Evolutionary conservation across 2,888 invertebrate genomes (phyloP).

Genomic region (Patella caerulea): DNA sequence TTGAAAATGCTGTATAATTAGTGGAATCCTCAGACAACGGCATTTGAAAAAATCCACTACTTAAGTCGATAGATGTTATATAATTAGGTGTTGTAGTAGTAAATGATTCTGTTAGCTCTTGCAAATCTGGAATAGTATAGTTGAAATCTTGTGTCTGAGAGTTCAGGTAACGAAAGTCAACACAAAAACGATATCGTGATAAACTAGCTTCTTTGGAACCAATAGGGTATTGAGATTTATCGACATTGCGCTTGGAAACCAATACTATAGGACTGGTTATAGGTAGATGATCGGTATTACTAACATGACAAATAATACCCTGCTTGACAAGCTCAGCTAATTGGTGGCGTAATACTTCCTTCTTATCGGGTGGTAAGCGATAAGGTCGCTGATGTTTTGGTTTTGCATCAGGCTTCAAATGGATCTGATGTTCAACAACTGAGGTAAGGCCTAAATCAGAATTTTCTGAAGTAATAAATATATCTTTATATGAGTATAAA

Average conservation of each 20-base stretch:
- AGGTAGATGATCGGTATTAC: conserved; percentile 26
- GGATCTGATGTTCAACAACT: conserved; percentile 1
- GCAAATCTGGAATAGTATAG: conserved; percentile 31
- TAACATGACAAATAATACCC: conserved; percentile 24
- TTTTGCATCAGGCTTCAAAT: background rate
- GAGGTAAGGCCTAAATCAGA: background rate
- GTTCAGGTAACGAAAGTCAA: conserved; percentile 28
- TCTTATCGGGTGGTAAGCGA: conserved; percentile 30
- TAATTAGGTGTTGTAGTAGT: conserved; percentile 33
- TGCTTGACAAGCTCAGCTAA: conserved; percentile 27
- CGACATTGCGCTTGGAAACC: conserved; percentile 25
- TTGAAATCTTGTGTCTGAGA: conserved; percentile 33
- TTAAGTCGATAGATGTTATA: conserved; percentile 37
- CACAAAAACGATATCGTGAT: conserved; percentile 19
- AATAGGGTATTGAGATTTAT: background rate
- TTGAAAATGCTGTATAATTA: conserved; percentile 35
- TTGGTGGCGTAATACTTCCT: conserved; percentile 28
- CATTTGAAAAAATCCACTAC: conserved; percentile 37
- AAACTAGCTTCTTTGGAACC: conserved; percentile 25
- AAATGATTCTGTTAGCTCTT: conserved; percentile 39
- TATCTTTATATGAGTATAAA: background rate
- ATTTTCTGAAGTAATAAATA: background rate
- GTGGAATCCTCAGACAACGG: conserved; percentile 15
- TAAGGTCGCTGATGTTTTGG: conserved; percentile 20
- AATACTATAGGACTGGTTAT: conserved; percentile 33